Evolutionary conservation across 2,113 vertebrate species (phyloP).

Genomic region (Ctenodactylus gundi): DNA sequence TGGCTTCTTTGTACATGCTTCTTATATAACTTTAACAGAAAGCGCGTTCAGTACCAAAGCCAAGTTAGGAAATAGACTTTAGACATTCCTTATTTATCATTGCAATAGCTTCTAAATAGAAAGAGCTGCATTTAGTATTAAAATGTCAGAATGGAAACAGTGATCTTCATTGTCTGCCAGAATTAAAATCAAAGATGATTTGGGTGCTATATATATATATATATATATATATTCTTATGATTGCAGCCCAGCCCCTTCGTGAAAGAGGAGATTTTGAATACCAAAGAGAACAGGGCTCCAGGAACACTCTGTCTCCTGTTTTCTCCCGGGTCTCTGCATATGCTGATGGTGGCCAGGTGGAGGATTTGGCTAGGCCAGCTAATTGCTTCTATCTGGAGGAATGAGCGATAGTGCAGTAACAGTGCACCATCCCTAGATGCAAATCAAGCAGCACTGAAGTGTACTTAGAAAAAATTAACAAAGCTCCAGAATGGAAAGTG

Average conservation of each 20-base stretch:
- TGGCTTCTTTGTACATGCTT: background rate
- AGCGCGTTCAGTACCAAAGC: background rate
- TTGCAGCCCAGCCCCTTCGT: background rate
- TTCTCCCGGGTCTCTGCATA: background rate
- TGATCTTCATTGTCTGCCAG: background rate
- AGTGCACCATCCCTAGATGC: background rate
- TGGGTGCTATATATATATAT: background rate
- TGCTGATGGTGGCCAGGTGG: conserved; percentile 65
- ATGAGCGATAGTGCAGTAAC: background rate
- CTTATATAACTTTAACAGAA: background rate
- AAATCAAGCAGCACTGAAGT: conserved; percentile 63
- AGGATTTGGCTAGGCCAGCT: conserved; percentile 52
- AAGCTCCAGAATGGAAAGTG: conserved; percentile 63
- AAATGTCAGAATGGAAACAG: conserved; percentile 37
- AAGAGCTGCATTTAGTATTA: background rate
- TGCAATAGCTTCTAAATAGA: conserved; percentile 32
- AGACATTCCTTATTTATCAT: background rate
- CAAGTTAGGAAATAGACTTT: background rate
- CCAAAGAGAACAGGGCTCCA: background rate
- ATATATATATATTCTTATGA: background rate
- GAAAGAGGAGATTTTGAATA: conserved; percentile 23
- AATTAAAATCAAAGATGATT: conserved; percentile 26
- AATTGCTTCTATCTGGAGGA: conserved; percentile 56
- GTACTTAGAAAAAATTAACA: conserved; percentile 70
- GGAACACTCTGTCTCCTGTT: background rate